Conservation (phyloP, 2,888 invertebrate species). For the Spicauda simplicius region DNA sequence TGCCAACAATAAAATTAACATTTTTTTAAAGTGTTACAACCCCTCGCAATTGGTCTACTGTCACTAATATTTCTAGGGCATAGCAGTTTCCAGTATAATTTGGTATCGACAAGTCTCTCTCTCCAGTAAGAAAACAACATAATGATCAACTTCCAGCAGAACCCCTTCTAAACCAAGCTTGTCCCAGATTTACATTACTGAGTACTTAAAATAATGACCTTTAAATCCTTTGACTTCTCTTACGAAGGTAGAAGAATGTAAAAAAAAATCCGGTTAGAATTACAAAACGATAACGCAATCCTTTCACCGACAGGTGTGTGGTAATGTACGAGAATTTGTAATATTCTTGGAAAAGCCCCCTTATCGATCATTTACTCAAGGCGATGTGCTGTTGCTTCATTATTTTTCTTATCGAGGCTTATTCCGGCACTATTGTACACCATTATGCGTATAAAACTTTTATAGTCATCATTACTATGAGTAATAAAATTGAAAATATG, state of each 20-base stretch:
- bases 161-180: too few species aligned
- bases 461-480: not conserved
- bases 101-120: too few species aligned
- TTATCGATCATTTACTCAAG: constrained; percentile 16
- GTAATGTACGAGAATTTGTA: not conserved
- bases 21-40: too few species aligned
- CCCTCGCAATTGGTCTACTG: too few species aligned
- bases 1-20: too few species aligned
- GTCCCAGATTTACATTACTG: too few species aligned
- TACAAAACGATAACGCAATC: not conserved
- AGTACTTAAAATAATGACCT: too few species aligned
- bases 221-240: too few species aligned
- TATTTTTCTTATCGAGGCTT: constrained; percentile 15
- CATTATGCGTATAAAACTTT: not conserved
- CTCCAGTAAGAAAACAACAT: too few species aligned
- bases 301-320: not conserved
- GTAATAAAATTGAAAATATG: not conserved
- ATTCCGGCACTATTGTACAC: not conserved
- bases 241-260: not conserved
- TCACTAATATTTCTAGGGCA: too few species aligned
- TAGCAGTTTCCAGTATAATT: too few species aligned
- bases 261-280: not conserved
- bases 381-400: constrained; percentile 3
- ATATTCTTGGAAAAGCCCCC: not conserved
- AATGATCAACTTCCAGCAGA: too few species aligned